phyloP scores from a whole-genome alignment of 2,797 vertebrate species.

The Ambastaia sidthimunki region DNA sequence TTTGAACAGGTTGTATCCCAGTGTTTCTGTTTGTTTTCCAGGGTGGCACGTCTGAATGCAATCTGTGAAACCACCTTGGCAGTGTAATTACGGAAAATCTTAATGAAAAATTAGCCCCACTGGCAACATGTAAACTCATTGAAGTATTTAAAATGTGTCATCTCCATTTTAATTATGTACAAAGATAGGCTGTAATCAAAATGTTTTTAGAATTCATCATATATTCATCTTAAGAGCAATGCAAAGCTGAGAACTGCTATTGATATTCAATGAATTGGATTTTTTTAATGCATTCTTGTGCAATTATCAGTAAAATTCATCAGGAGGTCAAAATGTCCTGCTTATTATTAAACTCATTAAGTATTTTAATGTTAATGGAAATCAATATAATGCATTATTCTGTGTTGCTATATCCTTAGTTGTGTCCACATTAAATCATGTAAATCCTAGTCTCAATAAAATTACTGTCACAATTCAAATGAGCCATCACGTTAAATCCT shows the following conservation, averaged over 20 bases:
- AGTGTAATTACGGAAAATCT: neutral
- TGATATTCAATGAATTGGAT: neutral
- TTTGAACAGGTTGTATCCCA: constrained; percentile 26
- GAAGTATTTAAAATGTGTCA: too few relatives aligned
- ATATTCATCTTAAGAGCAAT: neutral
- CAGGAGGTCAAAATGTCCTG: neutral
- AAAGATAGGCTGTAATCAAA: too few relatives aligned
- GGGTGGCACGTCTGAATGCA: neutral
- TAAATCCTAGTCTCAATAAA: too few relatives aligned
- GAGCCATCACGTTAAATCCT: too few relatives aligned
- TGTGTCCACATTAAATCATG: too few relatives aligned
- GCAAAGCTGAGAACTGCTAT: neutral
- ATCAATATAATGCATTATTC: neutral
- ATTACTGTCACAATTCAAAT: too few relatives aligned
- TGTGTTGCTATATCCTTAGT: too few relatives aligned
- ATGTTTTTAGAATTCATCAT: too few relatives aligned
- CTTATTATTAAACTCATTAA: neutral
- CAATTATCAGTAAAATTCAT: neutral
- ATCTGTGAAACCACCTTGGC: constrained; percentile 14
- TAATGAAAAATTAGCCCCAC: neutral
- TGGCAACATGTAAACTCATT: neutral
- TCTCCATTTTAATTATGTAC: too few relatives aligned
- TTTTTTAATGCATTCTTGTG: neutral
- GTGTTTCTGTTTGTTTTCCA: constrained; percentile 1
- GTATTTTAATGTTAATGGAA: neutral